phyloP scores from a whole-genome alignment of 2,888 invertebrate genomes.

The Serripes groenlandicus region DNA sequence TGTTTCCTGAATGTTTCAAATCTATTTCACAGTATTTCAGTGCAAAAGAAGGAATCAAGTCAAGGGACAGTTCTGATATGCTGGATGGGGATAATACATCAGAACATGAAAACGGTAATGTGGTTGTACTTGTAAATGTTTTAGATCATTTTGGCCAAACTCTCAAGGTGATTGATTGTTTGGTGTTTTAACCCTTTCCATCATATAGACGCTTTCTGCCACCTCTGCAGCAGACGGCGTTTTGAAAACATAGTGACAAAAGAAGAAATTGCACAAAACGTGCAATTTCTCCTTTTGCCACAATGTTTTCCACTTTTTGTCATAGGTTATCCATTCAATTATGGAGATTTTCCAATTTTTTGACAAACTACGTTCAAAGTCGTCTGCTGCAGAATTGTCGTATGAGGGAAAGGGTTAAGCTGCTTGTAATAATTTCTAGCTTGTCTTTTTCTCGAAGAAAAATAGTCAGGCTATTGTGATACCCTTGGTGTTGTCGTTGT shows the following conservation, averaged over 20 bases:
- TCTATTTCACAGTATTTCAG: slow-evolving; percentile 48
- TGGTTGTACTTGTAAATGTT: neutral
- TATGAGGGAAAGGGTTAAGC: too few relatives aligned
- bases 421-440: too few relatives aligned
- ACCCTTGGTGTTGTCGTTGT: too few relatives aligned
- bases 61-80: slow-evolving; percentile 30
- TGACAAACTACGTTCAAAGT: too few relatives aligned
- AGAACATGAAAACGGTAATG: slow-evolving; percentile 38
- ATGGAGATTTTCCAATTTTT: too few relatives aligned
- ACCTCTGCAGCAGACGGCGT: neutral
- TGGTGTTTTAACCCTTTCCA: neutral
- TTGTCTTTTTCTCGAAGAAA: too few relatives aligned
- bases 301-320: neutral
- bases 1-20: too few relatives aligned
- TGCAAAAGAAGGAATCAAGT: slow-evolving; percentile 40
- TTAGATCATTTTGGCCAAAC: neutral
- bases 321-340: too few relatives aligned
- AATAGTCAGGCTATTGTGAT: too few relatives aligned
- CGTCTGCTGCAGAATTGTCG: too few relatives aligned
- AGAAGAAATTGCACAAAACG: neutral
- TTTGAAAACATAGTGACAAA: neutral
- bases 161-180: too few relatives aligned
- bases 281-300: neutral
- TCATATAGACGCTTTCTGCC: neutral
- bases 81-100: slow-evolving; percentile 13